Evolutionary conservation across 2,888 invertebrate species (phyloP), one percentile per base, ranked within the genome.

Genomic region (Nomada ferruginata): DNA sequence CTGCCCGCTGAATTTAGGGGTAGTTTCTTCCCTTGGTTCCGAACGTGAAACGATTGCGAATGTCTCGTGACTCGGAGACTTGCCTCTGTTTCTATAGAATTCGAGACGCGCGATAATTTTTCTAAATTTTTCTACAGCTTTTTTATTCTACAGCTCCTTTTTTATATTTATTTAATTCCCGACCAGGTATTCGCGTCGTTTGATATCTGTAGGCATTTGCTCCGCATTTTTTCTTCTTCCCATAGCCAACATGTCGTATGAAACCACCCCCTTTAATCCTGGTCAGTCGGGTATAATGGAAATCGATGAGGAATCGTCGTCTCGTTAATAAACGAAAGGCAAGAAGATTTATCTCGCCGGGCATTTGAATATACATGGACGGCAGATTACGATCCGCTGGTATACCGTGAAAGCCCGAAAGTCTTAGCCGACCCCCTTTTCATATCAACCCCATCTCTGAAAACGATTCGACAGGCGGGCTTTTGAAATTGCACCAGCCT

Each of bases 401-500:
- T n/a, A 23, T 18, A 50, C 18, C 4, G 64, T 59, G 53, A 69
- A 76, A 79, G 68, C 52, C 63, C 26, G 69, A 71, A 70, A 75
- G 71, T 72, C 70, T 72, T 72, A 70, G 23, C 50, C 50, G 60
- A 23, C 63, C 60, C 64, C 60, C 57, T 36, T 55, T 59, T 66
- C 66, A 15, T 70, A 69, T 69, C 36, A 50, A 66, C 59, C 82
- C 68, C 69, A 76, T 66, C 60, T 61, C 52, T 64, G 66, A 75
- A 78, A 85, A 73, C 50, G 64, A 71, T 82, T 76, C 76, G 66
- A 64, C 36, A 70, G 20, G 68, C 80, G 72, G 18, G 64, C 83
- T 57, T 80, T 78, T 65, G 73, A 79, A 79, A 85, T 85, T 64
- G 75, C 70, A 60, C 60, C 60, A 52, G 76, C 83, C 36, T 36